Conservation (phyloP, 2,113 vertebrate species). For the Tichodroma muraria region DNA sequence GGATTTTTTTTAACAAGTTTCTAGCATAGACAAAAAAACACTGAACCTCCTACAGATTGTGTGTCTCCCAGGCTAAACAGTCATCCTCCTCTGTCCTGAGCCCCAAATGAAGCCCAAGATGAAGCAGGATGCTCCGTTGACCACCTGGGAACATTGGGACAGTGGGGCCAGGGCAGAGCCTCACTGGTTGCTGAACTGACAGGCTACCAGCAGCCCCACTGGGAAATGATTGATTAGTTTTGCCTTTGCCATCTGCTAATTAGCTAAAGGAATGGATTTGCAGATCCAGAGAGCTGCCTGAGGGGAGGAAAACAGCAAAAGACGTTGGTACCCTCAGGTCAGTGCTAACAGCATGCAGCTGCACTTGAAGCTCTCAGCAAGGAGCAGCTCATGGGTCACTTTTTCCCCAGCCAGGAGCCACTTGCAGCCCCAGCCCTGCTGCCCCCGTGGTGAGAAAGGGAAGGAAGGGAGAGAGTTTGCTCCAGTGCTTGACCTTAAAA, state of each 20-base stretch:
- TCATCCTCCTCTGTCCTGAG: not conserved
- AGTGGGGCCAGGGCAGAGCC: not conserved
- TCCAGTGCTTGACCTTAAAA: not conserved
- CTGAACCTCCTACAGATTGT: not conserved
- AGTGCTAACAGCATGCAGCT: not conserved
- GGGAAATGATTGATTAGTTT: not conserved
- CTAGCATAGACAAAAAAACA: not conserved
- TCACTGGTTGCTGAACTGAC: not conserved
- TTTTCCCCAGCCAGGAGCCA: not conserved
- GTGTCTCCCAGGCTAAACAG: not conserved
- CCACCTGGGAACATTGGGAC: not conserved
- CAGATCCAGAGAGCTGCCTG: not conserved
- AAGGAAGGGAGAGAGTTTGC: not conserved
- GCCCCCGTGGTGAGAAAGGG: not conserved
- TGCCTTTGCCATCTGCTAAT: constrained; percentile 8
- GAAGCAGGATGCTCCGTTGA: not conserved
- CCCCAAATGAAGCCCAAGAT: not conserved
- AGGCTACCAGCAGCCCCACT: not conserved
- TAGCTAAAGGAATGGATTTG: not conserved
- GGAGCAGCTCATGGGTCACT: not conserved
- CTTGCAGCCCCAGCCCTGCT: not conserved
- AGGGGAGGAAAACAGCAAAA: not conserved
- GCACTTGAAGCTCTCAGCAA: not conserved
- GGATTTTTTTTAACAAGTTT: not conserved
- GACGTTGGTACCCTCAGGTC: not conserved